A percentile compares a stretch with the other conserved stretches of the same genome.
phyloP scores from a whole-genome alignment of 2,113 vertebrate species.

The Campylorhamphus procurvoides region DNA sequence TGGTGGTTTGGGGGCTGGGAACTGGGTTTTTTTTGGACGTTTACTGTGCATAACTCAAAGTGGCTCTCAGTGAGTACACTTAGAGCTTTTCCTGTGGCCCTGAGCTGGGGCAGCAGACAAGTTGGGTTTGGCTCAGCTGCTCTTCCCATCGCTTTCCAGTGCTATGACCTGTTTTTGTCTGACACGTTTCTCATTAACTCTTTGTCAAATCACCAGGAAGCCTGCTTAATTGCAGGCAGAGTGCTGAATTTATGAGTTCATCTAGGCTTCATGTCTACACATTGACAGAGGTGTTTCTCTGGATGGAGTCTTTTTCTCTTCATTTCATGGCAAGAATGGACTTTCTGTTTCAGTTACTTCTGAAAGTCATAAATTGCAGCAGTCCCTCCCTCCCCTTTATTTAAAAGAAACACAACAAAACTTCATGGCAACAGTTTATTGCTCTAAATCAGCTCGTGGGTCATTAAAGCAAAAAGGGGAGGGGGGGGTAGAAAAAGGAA shows the following conservation, averaged over 20 bases:
- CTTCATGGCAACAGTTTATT: slow-evolving; percentile 29
- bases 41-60: background rate
- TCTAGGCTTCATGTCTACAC: slow-evolving; percentile 43
- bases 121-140: background rate
- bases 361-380: slow-evolving; percentile 42
- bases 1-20: background rate
- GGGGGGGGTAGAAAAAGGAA: background rate
- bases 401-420: slow-evolving; percentile 33
- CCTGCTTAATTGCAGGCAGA: slow-evolving; percentile 51
- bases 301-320: slow-evolving; percentile 42
- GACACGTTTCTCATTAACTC: slow-evolving; percentile 52
- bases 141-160: background rate
- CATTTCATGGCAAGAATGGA: slow-evolving; percentile 56
- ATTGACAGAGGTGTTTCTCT: slow-evolving; percentile 64
- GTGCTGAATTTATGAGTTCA: slow-evolving; percentile 63
- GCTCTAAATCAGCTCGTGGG: slow-evolving; percentile 50
- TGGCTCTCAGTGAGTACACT: background rate
- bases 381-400: slow-evolving; percentile 35
- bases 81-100: background rate
- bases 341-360: slow-evolving; percentile 65
- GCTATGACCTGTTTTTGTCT: background rate
- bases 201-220: slow-evolving; percentile 47
- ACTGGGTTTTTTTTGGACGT: background rate
- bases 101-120: background rate
- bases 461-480: slow-evolving; percentile 26